Percentiles rank a stretch among this genome's conserved stretches.
Evolutionary conservation across 2,888 invertebrate species (phyloP).

Genomic region (Oxystoma pomonae): DNA sequence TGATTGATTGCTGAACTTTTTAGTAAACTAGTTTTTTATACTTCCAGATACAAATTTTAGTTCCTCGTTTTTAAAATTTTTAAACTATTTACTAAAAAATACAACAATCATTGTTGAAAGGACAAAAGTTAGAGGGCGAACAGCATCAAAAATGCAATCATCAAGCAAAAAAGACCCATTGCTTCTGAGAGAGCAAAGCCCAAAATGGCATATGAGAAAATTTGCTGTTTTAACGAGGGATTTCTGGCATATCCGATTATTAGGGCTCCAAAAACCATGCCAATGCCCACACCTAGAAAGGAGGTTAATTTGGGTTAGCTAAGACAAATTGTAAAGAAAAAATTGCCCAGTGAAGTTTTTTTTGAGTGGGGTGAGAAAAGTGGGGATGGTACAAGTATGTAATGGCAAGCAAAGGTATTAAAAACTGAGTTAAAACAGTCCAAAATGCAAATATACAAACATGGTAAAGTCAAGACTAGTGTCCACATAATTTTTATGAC

Average conservation of each 20-base stretch:
- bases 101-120: neutral
- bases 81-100: neutral
- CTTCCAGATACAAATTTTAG: too few species aligned
- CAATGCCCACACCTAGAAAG: constrained; percentile 88
- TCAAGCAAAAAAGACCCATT: constrained; percentile 98
- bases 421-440: too few species aligned
- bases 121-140: constrained; percentile 76
- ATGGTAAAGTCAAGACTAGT: too few species aligned
- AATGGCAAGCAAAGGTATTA: too few species aligned
- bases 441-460: too few species aligned
- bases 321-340: neutral
- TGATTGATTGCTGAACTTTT: neutral
- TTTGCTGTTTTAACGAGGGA: constrained; percentile 95
- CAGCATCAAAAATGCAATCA: constrained; percentile 96
- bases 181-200: constrained; percentile 98
- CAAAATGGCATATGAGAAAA: constrained; percentile 96
- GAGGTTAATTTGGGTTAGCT: constrained; percentile 8
- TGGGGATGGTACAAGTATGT: too few species aligned
- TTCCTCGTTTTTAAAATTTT: neutral
- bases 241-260: constrained; percentile 96
- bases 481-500: too few species aligned
- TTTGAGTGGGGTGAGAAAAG: too few species aligned
- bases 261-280: constrained; percentile 93
- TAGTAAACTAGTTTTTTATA: constrained; percentile 4
- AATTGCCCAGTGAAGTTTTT: constrained; percentile 1